Percentiles rank a stretch among this genome's conserved stretches.
phyloP scores from a whole-genome alignment of 2,113 vertebrate genomes.

The Larimichthys crocea region DNA sequence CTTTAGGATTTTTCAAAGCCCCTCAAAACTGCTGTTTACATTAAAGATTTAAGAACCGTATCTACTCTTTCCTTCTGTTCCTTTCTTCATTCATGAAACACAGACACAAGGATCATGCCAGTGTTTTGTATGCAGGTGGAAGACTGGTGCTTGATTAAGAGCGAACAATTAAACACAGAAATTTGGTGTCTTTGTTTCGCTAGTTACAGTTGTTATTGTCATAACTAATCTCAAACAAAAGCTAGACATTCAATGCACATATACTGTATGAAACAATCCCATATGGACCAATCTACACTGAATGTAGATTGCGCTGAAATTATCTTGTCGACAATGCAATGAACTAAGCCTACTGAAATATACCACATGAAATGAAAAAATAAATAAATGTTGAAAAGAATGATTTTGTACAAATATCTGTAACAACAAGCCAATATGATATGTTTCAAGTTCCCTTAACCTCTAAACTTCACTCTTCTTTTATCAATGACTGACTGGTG shows the following conservation, averaged over 20 bases:
- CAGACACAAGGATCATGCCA: not conserved
- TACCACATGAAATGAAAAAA: too few species aligned
- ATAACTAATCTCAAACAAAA: not conserved
- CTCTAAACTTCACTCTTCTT: not conserved
- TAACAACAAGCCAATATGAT: too few species aligned
- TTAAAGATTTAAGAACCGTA: conserved; percentile 80
- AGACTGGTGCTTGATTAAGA: not conserved
- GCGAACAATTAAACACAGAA: not conserved
- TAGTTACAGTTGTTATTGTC: not conserved
- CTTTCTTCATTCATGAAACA: conserved; percentile 31
- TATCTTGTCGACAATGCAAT: not conserved
- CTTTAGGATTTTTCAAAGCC: conserved; percentile 79
- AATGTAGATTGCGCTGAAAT: not conserved
- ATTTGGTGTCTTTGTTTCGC: not conserved
- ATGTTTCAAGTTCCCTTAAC: too few species aligned
- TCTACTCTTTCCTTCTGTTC: not conserved
- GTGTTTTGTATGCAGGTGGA: conserved; percentile 7
- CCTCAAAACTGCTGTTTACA: conserved; percentile 87
- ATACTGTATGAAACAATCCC: not conserved
- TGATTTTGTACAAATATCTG: too few species aligned
- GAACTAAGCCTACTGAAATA: not conserved
- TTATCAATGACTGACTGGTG: not conserved
- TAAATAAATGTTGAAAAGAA: not conserved
- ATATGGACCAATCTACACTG: not conserved
- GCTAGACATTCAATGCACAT: not conserved